Evolutionary conservation across 2,888 invertebrate species (phyloP), one percentile per base, ranked within the genome.

Genomic region (Dicyrtoma fusca): DNA sequence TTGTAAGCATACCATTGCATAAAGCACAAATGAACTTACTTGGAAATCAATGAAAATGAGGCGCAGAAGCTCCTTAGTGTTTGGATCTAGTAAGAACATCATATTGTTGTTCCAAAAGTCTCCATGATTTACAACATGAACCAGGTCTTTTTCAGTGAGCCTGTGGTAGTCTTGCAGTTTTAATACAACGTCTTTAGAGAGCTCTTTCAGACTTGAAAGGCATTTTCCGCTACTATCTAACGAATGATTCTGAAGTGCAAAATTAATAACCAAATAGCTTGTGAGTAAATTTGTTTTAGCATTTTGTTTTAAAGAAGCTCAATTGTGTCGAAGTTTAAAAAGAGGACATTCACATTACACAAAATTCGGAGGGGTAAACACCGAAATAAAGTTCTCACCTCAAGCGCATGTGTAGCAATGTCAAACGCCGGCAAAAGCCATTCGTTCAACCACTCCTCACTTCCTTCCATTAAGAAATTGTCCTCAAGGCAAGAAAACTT

Each of bases 21-120:
- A n/a, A n/a, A n/a, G n/a, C n/a, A n/a, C n/a, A n/a, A n/a, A n/a
- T n/a, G n/a, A n/a, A n/a, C 1, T 19, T 17, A 61, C 61, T 19
- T 61, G 61, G 11, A 44, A 61, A 19, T 64, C 64, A 23, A 64
- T 47, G 11, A 64, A 45, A 13, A 64, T 8, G 2, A 19, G 21
- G 21, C 47, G 11, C 1, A 17, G 14, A 25, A 64, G 19, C 47
- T 47, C 2, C 8, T 42, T 42, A 10, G 17, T n/a, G n/a, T n/a
- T 8, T 2, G 26, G 19, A n/a, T 62, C 34, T 14, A 14, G 42
- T 14, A 21, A 49, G 25, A 71, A 63, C 55, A 71, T 69, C 57
- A 69, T 69, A 45, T 69, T 69, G 23, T 71, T 71, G 45, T 71
- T 71, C 71, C 70, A 70, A 34, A 47, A 62, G 23, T 70, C 70